These are phyloP conservation scores for Listronotus oregonensis DNA, from an alignment of 1,140 invertebrate genomes.

Conservation along the genomic window DNA sequence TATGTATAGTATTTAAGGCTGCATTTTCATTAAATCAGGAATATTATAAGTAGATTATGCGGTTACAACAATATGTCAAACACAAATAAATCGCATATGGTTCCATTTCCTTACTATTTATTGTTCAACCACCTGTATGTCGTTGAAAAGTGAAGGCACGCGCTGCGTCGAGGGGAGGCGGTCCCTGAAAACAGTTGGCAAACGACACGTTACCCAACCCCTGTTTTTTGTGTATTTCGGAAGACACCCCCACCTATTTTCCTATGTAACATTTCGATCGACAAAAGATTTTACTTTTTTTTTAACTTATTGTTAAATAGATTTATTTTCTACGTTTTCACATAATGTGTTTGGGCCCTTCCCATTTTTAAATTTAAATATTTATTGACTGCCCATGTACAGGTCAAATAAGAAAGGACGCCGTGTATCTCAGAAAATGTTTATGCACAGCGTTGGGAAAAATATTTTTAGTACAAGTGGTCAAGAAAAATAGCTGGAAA, in stretches of 20 bases:
- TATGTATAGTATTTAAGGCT: no score
- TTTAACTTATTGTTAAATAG: background rate
- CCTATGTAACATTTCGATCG: conserved; percentile 13
- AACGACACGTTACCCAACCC: conserved; percentile 26
- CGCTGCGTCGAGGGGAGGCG: conserved; percentile 26
- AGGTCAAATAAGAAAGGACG: no score
- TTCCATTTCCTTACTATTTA: conserved; percentile 11
- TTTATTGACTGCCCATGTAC: no score
- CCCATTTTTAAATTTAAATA: no score
- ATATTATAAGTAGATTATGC: no score
- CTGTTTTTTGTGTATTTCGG: conserved; percentile 24
- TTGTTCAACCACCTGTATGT: conserved; percentile 29
- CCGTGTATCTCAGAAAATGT: no score
- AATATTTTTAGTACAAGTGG: no score
- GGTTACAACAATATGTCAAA: conserved; percentile 17
- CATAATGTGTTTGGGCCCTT: no score
- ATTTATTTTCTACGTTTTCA: no score
- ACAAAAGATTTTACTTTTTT: background rate
- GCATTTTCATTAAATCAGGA: no score
- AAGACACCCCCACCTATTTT: conserved; percentile 13
- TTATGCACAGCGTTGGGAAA: no score
- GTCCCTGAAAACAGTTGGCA: conserved; percentile 28
- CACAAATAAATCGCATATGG: conserved; percentile 22
- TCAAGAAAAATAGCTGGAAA: no score
- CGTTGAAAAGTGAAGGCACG: conserved; percentile 30